These are phyloP conservation scores for Ophiodon elongatus DNA, from an alignment of 2,113 vertebrate species.

Conservation along the genomic window DNA sequence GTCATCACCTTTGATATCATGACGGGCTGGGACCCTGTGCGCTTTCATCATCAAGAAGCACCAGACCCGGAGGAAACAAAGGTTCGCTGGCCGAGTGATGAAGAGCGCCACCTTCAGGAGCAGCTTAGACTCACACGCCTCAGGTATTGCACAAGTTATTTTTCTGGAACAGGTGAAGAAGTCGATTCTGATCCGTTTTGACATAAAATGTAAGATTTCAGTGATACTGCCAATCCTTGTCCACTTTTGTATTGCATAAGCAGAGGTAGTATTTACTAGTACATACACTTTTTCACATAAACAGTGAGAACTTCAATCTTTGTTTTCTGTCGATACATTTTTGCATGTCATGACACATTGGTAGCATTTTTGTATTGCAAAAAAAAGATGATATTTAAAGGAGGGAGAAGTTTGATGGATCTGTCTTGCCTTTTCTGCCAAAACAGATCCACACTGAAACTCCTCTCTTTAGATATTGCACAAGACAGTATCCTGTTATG, in stretches of 20 bases:
- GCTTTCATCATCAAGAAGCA: constrained; percentile 89
- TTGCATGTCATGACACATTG: not conserved
- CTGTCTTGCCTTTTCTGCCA: not conserved
- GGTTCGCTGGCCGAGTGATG: constrained; percentile 85
- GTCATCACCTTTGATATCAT: constrained; percentile 98
- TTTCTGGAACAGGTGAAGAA: not conserved
- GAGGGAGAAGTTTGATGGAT: not conserved
- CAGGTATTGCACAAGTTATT: constrained; percentile 81
- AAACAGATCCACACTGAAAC: not conserved
- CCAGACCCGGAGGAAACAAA: constrained; percentile 88
- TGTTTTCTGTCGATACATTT: not conserved
- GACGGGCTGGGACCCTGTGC: constrained; percentile 95
- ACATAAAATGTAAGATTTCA: not conserved
- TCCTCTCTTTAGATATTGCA: too few species aligned
- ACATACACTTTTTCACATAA: not conserved
- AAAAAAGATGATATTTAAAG: not conserved
- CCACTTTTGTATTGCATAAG: not conserved
- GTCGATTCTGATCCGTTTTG: not conserved
- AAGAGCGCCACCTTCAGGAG: constrained; percentile 90
- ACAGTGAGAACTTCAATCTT: not conserved
- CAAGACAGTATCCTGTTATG: not conserved
- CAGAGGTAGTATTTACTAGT: not conserved
- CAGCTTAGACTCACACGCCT: constrained; percentile 89
- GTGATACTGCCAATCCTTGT: not conserved
- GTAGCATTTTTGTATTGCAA: not conserved